Evolutionary conservation across 2,113 vertebrate genomes (phyloP).

Genomic region (Synodontis membranacea): DNA sequence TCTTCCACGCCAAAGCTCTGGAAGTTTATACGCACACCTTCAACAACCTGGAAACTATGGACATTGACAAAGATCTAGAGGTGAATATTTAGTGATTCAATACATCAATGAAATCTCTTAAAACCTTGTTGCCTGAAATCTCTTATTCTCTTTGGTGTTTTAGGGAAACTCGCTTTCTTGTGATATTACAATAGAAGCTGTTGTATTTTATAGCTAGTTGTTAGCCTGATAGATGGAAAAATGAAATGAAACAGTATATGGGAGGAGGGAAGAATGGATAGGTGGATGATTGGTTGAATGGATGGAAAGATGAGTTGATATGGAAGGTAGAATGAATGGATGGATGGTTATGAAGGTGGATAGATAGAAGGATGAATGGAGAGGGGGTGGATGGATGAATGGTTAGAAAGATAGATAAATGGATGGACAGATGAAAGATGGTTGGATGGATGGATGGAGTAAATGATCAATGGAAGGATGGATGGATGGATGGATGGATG

Average conservation of each 20-base stretch:
- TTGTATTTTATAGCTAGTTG: too few species aligned
- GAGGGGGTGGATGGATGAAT: too few species aligned
- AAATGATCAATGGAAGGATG: not conserved
- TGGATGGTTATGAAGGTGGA: not conserved
- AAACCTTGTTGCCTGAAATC: too few species aligned
- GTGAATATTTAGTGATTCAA: conserved; percentile 54
- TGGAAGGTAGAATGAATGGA: not conserved
- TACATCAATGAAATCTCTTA: not conserved
- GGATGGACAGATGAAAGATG: not conserved
- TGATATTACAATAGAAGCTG: not conserved
- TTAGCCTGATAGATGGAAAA: too few species aligned
- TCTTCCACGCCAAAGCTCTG: conserved; percentile 80
- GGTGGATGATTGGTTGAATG: not conserved
- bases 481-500: not conserved
- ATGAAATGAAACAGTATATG: not conserved
- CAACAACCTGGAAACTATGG: conserved; percentile 71
- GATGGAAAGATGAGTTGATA: not conserved
- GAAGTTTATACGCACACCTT: conserved; percentile 80
- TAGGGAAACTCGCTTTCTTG: not conserved
- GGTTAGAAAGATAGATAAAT: not conserved
- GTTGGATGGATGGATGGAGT: too few species aligned
- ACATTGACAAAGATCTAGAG: conserved; percentile 76
- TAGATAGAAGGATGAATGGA: not conserved
- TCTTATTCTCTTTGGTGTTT: too few species aligned
- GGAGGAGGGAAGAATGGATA: not conserved